Evolutionary conservation across 2,888 invertebrate genomes (phyloP), one percentile per base, ranked within the genome.

Genomic region (Drosophila incognita): DNA sequence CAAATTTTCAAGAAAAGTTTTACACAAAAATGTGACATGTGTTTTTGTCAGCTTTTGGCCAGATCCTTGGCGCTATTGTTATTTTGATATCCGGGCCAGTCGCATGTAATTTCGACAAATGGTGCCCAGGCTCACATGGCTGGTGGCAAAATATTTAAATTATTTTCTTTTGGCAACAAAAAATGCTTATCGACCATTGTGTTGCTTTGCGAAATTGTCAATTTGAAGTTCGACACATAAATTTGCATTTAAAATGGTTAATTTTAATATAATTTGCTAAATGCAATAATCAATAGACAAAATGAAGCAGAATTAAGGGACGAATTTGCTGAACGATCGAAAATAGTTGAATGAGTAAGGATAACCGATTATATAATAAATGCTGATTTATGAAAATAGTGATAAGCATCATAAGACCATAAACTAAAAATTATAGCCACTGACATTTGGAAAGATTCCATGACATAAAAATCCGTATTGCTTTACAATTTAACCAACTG

Each of bases 21-120:
- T 73, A 87, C 73, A 76, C 74, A 88, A 68, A 84, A 76, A 79
- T 87, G 75, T 76, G 90, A 85, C 90, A 85, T 89, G 90, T 89
- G 88, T 85, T 80, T 66, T 52, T 89, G 86, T 89, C 90, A 77
- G 74, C 77, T 83, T 82, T 73, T n/a, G 46, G 31, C 79, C 53
- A 58, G 38, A 60, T 68, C 57, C 67, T 68, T 76, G 56, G 57
- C 61, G 52, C 40, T 70, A 49, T 65, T 60, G 58, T 65, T 76
- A 49, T 64, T 46, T 58, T 63, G 49, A 63, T 63, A 53, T 64
- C 27, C 27, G 59, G 15, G 51, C 57, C 54, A 58, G 53, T 70
- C 74, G 38, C 76, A 73, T 74, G 70, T 69, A 57, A 67, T 67
- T 61, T 64, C 33, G 15, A 24, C 36, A 58, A 58, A 69, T 60